A percentile compares a stretch with the other conserved stretches of the same genome.
These are phyloP conservation scores for Tinea trinotella DNA, from an alignment of 2,888 invertebrate genomes.

Conservation along the genomic window DNA sequence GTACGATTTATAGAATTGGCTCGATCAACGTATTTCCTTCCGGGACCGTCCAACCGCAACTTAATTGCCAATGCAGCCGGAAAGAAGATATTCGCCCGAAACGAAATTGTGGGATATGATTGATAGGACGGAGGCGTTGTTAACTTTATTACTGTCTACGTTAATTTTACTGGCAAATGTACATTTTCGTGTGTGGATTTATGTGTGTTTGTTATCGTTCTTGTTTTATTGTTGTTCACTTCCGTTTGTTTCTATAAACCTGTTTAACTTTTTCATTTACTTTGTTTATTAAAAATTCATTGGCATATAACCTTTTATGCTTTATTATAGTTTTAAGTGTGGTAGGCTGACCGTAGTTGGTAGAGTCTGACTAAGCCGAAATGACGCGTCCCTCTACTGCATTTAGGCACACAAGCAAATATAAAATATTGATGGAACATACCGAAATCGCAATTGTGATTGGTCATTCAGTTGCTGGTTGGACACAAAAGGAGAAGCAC, in stretches of 20 bases:
- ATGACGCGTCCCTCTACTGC: too few relatives aligned
- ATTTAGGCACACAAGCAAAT: too few relatives aligned
- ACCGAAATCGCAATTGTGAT: too few relatives aligned
- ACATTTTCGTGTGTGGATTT: background rate
- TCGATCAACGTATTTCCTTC: constrained; percentile 34
- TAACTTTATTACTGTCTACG: constrained; percentile 15
- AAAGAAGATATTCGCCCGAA: constrained; percentile 29
- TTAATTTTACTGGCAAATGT: constrained; percentile 15
- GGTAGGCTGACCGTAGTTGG: too few relatives aligned
- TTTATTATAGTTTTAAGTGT: too few relatives aligned
- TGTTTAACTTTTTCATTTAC: too few relatives aligned
- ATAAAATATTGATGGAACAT: too few relatives aligned
- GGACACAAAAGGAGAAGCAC: too few relatives aligned
- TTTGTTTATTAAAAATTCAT: too few relatives aligned
- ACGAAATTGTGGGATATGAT: constrained; percentile 26
- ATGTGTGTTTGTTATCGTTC: constrained; percentile 12
- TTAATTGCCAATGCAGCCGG: constrained; percentile 42
- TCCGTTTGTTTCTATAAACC: background rate
- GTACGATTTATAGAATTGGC: constrained; percentile 20
- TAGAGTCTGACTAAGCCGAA: too few relatives aligned
- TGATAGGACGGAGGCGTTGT: constrained; percentile 16
- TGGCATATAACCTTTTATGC: too few relatives aligned
- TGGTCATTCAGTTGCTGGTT: too few relatives aligned
- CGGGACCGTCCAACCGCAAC: constrained; percentile 35
- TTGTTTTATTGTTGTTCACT: constrained; percentile 3